Evolutionary conservation across 2,888 invertebrate species (phyloP).

Genomic region (Pammene fasciana): DNA sequence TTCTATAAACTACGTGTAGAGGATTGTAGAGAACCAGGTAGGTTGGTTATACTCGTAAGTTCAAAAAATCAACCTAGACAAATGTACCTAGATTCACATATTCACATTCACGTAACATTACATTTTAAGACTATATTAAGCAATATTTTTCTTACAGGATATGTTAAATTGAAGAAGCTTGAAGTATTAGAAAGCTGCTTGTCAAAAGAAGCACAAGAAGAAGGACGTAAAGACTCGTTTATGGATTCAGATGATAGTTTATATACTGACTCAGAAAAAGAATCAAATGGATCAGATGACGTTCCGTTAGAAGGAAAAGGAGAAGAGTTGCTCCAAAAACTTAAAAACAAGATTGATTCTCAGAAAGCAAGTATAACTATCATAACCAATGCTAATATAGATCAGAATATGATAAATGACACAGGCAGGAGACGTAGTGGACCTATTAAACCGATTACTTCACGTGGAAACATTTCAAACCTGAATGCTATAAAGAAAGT

Average conservation of each 20-base stretch:
- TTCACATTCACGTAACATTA: no score
- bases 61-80: neutral
- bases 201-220: slow-evolving; percentile 67
- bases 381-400: slow-evolving; percentile 47
- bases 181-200: slow-evolving; percentile 76
- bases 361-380: slow-evolving; percentile 36
- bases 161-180: slow-evolving; percentile 80
- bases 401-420: slow-evolving; percentile 46
- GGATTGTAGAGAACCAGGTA: slow-evolving; percentile 76
- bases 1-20: slow-evolving; percentile 86
- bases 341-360: slow-evolving; percentile 55
- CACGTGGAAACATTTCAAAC: slow-evolving; percentile 61
- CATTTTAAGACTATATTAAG: neutral
- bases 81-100: no score
- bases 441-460: slow-evolving; percentile 60
- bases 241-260: slow-evolving; percentile 67
- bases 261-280: slow-evolving; percentile 76
- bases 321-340: slow-evolving; percentile 59
- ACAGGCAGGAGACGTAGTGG: slow-evolving; percentile 63
- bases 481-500: slow-evolving; percentile 52
- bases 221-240: slow-evolving; percentile 48
- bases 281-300: slow-evolving; percentile 72
- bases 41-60: neutral
- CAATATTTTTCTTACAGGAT: slow-evolving; percentile 74
- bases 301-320: slow-evolving; percentile 57